Conservation (phyloP, 1,140 invertebrate species). For the Megathymus violae region DNA sequence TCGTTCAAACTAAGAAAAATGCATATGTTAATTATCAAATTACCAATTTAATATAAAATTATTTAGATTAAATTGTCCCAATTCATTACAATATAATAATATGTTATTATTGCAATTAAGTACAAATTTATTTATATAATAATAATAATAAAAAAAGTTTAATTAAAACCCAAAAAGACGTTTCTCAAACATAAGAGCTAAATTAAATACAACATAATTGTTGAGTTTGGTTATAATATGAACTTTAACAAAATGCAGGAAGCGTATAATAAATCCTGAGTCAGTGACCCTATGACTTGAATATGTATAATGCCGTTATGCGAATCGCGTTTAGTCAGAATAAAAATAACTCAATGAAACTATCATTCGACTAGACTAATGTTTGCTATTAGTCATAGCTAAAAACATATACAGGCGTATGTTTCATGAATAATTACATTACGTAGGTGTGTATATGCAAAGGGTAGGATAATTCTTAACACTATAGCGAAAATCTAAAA, state of each 20-base stretch:
- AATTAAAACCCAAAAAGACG: neutral
- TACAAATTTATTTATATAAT: too few relatives aligned
- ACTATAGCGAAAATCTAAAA: neutral
- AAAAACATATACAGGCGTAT: too few relatives aligned
- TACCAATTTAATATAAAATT: too few relatives aligned
- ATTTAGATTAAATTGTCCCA: too few relatives aligned
- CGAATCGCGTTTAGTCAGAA: conserved; percentile 65
- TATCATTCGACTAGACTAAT: conserved; percentile 43
- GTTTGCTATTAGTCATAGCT: conserved; percentile 43
- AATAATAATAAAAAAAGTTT: neutral
- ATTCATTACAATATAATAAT: too few relatives aligned
- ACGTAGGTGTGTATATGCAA: too few relatives aligned
- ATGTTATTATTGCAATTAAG: too few relatives aligned
- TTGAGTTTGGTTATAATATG: conserved; percentile 63
- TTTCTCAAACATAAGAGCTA: neutral
- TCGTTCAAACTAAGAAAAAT: too few relatives aligned
- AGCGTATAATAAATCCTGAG: conserved; percentile 74
- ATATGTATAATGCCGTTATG: conserved; percentile 69
- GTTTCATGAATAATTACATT: too few relatives aligned
- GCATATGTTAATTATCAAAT: too few relatives aligned
- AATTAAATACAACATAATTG: conserved; percentile 30
- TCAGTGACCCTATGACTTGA: conserved; percentile 76
- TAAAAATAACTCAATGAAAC: conserved; percentile 49
- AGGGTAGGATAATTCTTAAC: neutral
- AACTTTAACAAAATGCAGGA: conserved; percentile 74